These are phyloP conservation scores for Orthosia incerta DNA, from an alignment of 2,888 invertebrate genomes.

Conservation along the genomic window DNA sequence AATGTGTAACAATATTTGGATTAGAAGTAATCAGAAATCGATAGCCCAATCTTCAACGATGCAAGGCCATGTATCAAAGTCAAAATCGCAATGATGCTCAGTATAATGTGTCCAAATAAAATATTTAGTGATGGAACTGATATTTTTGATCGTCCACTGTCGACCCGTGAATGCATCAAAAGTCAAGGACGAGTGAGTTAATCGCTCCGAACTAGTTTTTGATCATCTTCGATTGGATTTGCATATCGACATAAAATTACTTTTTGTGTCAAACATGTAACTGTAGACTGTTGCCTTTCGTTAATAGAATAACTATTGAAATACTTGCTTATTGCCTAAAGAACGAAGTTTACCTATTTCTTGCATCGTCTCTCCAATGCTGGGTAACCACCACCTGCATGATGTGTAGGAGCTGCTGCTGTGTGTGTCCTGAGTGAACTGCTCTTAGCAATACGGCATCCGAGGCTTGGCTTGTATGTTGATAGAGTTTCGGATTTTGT, in stretches of 20 bases:
- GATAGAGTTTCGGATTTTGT: no score
- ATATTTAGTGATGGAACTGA: conserved; percentile 22
- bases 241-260: conserved; percentile 57
- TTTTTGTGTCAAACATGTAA: conserved; percentile 8
- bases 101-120: conserved; percentile 15
- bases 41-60: neutral
- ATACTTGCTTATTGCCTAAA: neutral
- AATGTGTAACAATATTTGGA: neutral
- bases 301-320: neutral
- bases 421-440: no score
- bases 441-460: no score
- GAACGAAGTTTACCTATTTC: neutral
- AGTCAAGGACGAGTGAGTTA: conserved; percentile 78
- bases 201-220: conserved; percentile 71
- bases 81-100: conserved; percentile 29
- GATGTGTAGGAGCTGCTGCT: no score
- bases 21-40: conserved; percentile 5
- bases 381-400: no score
- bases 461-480: no score
- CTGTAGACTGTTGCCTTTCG: neutral
- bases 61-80: conserved; percentile 30
- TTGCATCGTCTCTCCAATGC: neutral
- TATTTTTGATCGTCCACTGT: conserved; percentile 38
- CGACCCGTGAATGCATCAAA: conserved; percentile 73
- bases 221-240: conserved; percentile 71